Evolutionary conservation across 2,797 vertebrate genomes (phyloP), one percentile per base, ranked within the genome.

Genomic region (Phrynocephalus guinanensis): DNA sequence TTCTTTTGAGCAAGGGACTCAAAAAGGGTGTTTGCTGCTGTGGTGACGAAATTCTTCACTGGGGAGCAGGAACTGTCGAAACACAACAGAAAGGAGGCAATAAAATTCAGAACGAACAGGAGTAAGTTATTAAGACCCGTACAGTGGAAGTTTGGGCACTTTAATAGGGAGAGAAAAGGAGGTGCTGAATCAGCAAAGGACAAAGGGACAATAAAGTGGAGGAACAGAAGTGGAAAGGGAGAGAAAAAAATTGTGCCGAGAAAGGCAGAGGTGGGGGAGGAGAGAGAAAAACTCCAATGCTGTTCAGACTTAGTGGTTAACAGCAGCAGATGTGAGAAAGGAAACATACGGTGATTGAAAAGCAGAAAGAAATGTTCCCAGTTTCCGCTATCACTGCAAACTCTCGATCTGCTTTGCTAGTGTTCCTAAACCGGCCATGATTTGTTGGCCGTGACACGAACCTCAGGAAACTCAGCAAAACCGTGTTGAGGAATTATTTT

Each of bases 1-100:
- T 86, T 7, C 79, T 79, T 76, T 89, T 15, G 20, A 68, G 22
- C 24, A 84, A 26, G 44, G 68, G 5, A 20, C 91, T 93, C 52
- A 78, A 4, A 85, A 73, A 26, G 16, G 76, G 84, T 70, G 71
- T 70, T 33, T 8, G 0, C 82, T 82, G 67, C 81, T 86, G 10
- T 71, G 72, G 16, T 76, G 33, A 79, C 77, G 7, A 72, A 79
- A 90, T 91, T 90, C 90, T 82, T 66, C 90, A 90, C 83, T 91
- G n/a, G 26, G 20, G 68, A 89, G 82, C 13, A 56, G 87, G 89
- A 86, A 67, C 0, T 63, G 20, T 66, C 26, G 79, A 83, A 77
- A 0, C 30, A 83, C 79, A 76, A 1, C n/a, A 60, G 50, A 24
- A 71, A 1, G 24, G 48, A 10, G 75, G 33, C 0, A 0, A 1